phyloP scores from a whole-genome alignment of 1,140 invertebrate genomes.

The Sarcophaga bullata region DNA sequence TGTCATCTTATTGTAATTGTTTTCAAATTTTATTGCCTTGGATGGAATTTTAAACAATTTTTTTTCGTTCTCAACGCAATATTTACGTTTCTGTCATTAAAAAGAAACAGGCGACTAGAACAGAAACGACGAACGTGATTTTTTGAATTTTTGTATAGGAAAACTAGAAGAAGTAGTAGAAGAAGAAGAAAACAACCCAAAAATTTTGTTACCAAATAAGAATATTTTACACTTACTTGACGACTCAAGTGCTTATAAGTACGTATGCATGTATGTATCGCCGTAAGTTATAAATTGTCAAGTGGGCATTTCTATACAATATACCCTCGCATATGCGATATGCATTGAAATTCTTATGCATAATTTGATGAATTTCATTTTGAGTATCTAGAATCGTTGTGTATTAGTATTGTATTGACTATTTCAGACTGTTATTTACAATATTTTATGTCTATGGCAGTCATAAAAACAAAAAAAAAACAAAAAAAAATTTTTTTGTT shows the following conservation, averaged over 20 bases:
- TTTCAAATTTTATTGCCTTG: constrained; percentile 20
- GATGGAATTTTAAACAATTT: neutral
- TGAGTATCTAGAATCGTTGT: neutral
- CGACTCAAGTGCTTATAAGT: constrained; percentile 9
- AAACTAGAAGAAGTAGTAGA: neutral
- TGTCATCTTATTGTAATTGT: constrained; percentile 31
- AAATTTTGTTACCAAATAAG: constrained; percentile 19
- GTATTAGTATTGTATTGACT: neutral
- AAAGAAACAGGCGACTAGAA: neutral
- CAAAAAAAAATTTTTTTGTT: neutral
- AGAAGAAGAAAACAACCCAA: no score
- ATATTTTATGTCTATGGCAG: neutral
- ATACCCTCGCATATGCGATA: neutral
- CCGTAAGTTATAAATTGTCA: constrained; percentile 31
- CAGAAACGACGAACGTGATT: constrained; percentile 11
- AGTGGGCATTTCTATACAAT: constrained; percentile 1
- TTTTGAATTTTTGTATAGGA: neutral
- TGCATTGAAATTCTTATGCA: constrained; percentile 35
- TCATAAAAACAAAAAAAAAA: no score
- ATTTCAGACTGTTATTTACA: neutral
- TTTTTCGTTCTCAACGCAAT: constrained; percentile 3
- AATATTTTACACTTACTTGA: constrained; percentile 39
- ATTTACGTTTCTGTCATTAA: constrained; percentile 31
- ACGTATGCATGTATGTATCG: neutral
- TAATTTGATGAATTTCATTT: neutral